Base-by-base conservation (phyloP, 2,797 vertebrate species). In the Mus spretus region DNA sequence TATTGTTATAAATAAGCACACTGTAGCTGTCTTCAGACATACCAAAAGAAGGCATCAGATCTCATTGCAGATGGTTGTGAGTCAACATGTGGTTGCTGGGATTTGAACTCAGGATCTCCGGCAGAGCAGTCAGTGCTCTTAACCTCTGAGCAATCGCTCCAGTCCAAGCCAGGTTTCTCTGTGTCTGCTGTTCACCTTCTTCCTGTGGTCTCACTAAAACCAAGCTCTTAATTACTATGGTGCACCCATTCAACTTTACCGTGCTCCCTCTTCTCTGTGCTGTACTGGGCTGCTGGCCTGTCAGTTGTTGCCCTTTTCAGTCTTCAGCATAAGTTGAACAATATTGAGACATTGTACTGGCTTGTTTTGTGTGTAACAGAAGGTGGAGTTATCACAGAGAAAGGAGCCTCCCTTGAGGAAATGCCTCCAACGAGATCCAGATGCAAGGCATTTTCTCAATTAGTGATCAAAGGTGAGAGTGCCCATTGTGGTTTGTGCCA, bases 301-400 rank as follows among this genome's bases (percentile, higher is more conserved):
- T 85, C 75, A 47, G 53, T 44, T 13, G 65, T 63, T 34, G 50
- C 34, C 82, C 31, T 57, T 53, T 80, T 91, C 47, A 91, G 91
- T 95, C 94, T 86, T 91, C 47, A 94, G 34, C 50, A 13, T 53
- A 12, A 72, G 82, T 44, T 81, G 34, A 89, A 74, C 40, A 31
- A 59, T 65, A 87, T 9, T 93, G 77, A 72, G 78, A 75, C 17
- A 72, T 72, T 20, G n/a, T 72, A 9, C 67, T 72, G 17, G 15
- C 67, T 72, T 34, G 34, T 72, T 70, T n/a, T 72, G 67, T 70
- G 15, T 72, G 34, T 72, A 34, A 72, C 34, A 72, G 7, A 72
- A 72, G 34, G 34, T 72, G 17, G 34, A 72, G 67, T 72, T 72
- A 37, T 72, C 17, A n/a, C 34, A n/a, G 67, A 72, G 67, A 72